Evolutionary conservation across 1,140 invertebrate species (phyloP), one percentile per base, ranked within the genome.

Genomic region (Bombus cullumanus): DNA sequence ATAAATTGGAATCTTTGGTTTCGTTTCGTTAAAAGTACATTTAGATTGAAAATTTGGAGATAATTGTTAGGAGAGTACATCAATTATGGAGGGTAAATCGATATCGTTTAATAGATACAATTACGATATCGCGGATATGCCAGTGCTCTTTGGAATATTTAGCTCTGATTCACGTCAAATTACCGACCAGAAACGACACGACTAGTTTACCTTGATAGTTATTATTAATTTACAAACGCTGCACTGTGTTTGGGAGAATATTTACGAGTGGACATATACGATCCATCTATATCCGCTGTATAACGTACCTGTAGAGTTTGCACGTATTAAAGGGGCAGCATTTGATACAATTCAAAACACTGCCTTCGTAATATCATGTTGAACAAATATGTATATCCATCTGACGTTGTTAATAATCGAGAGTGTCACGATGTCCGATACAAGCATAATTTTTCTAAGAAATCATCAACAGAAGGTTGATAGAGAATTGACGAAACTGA

Each of bases 201-300:
- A 80, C 43, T 69, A 80, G 64, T 69, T 80, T 71, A 53, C 34
- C 78, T 80, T 80, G 13, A 80, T 31, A 66, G 62, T 66, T n/a
- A 47, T 80, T 80, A 39, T 22, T 69, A 69, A 80, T 69, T 69
- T 53, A 47, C 43, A 31, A 62, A 69, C 22, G 5, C 64, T 43
- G 18, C 15, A 25, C 9, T n/a, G 25, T 37, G 25, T 43, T 25
- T 28, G 15, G 10, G 78, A 66, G 64, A 47, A 69, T 43, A 15
- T 28, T 3, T 47, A 34, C 6, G 9, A 13, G 9, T 62, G 28
- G 53, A 37, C 25, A 13, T 53, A 28, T 34, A 64, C 9, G 15
- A 37, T 47, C 12, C 22, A 43, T 31, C 37, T 68, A 37, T 34
- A 28, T 53, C 28, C 28, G 25, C 31, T 31, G 10, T n/a, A 39